phyloP scores from a whole-genome alignment of 2,888 invertebrate genomes.

The Cryptocheilus praepositus region DNA sequence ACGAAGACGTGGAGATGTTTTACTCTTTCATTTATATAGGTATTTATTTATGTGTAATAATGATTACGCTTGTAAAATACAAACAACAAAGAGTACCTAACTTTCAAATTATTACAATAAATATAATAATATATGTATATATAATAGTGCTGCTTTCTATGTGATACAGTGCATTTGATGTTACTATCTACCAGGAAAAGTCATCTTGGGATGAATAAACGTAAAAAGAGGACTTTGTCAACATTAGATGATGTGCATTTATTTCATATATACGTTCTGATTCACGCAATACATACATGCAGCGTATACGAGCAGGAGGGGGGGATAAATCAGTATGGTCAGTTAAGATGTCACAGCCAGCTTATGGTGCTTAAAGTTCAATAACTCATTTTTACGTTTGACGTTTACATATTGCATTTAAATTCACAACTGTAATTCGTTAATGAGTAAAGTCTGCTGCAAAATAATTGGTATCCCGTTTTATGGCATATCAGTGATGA shows the following conservation, averaged over 20 bases:
- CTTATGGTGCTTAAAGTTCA: conserved; percentile 46
- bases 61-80: conserved; percentile 75
- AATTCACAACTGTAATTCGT: conserved; percentile 25
- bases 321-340: conserved; percentile 37
- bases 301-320: conserved; percentile 27
- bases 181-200: conserved; percentile 67
- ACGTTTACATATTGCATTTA: conserved; percentile 12
- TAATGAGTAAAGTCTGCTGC: conserved; percentile 15
- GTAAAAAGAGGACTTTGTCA: conserved; percentile 37
- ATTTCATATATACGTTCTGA: conserved; percentile 31
- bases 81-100: conserved; percentile 74
- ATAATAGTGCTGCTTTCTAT: conserved; percentile 71
- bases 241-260: conserved; percentile 25
- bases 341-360: conserved; percentile 50
- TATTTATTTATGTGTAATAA: conserved; percentile 73
- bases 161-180: conserved; percentile 70
- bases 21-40: conserved; percentile 67
- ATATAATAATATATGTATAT: conserved; percentile 73
- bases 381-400: conserved; percentile 33
- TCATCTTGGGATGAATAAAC: conserved; percentile 62
- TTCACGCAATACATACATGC: conserved; percentile 33
- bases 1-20: neutral
- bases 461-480: conserved; percentile 12
- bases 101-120: conserved; percentile 74
- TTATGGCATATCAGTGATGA: conserved; percentile 25